These are phyloP conservation scores for Serrognathus titanus DNA, from an alignment of 2,888 invertebrate species.

Conservation along the genomic window DNA sequence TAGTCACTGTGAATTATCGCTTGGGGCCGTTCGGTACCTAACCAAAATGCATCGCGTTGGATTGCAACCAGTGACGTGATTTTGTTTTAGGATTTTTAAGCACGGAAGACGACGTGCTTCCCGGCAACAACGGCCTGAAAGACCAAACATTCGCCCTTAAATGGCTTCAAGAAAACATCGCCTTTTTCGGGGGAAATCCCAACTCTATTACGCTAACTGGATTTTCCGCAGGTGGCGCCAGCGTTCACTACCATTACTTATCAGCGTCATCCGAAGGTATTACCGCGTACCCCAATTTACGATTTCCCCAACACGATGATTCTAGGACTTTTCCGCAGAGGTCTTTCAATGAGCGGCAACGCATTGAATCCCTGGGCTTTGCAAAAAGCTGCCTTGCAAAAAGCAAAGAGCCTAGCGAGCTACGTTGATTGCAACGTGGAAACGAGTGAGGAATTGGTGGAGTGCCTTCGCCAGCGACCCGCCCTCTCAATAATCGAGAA, in stretches of 20 bases:
- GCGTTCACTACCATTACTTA: conserved; percentile 67
- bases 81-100: conserved; percentile 61
- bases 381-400: conserved; percentile 53
- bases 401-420: conserved; percentile 56
- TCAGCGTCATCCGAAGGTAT: conserved; percentile 56
- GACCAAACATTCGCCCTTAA: conserved; percentile 65
- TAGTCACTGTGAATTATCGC: conserved; percentile 41
- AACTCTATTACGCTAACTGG: conserved; percentile 62
- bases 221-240: conserved; percentile 66
- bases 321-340: conserved; percentile 51
- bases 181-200: conserved; percentile 65
- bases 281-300: no score
- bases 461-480: conserved; percentile 59
- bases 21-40: conserved; percentile 19
- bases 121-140: conserved; percentile 65
- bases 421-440: conserved; percentile 58
- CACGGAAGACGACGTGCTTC: conserved; percentile 54
- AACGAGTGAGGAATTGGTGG: conserved; percentile 53
- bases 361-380: conserved; percentile 56
- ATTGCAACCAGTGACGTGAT: conserved; percentile 60
- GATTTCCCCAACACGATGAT: no score
- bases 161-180: conserved; percentile 65
- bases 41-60: conserved; percentile 20
- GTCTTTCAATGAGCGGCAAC: conserved; percentile 65
- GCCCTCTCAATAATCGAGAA: conserved; percentile 56